Evolutionary conservation across 2,888 invertebrate genomes (phyloP).

Genomic region (Aplocera efformata): DNA sequence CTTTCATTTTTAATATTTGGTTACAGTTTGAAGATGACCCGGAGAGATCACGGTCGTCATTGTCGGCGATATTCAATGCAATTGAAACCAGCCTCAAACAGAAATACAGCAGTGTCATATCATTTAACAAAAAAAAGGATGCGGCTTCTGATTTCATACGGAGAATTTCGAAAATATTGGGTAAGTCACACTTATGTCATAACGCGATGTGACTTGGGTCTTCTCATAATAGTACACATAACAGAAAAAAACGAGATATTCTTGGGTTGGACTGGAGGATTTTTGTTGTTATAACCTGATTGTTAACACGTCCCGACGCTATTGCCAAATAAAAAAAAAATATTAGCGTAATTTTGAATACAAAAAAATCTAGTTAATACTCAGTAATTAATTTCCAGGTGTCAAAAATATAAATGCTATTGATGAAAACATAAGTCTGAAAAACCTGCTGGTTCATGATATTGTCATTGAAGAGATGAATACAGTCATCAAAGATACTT

Average conservation of each 20-base stretch:
- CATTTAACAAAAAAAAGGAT: conserved; percentile 33
- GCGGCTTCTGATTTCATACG: conserved; percentile 22
- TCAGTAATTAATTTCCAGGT: too few species aligned
- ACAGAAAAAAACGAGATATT: too few species aligned
- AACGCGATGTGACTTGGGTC: too few species aligned
- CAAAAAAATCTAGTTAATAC: too few species aligned
- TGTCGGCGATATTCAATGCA: conserved; percentile 35
- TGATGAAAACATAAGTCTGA: conserved; percentile 26
- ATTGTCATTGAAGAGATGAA: conserved; percentile 32
- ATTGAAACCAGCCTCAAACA: conserved; percentile 41
- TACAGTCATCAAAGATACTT: conserved; percentile 29
- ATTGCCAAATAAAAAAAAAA: too few species aligned
- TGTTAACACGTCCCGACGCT: too few species aligned
- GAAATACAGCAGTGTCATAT: conserved; percentile 33
- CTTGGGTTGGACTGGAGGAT: too few species aligned
- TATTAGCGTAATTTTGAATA: too few species aligned
- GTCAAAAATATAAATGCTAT: conserved; percentile 28
- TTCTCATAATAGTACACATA: too few species aligned
- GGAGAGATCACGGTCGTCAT: conserved; percentile 28
- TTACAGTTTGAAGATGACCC: conserved; percentile 27
- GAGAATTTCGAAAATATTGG: conserved; percentile 3
- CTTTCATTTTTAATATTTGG: too few species aligned
- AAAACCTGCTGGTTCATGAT: conserved; percentile 27
- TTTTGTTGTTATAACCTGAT: too few species aligned
- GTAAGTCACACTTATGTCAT: too few species aligned